These are phyloP conservation scores for Venustaconcha ellipsiformis DNA, from an alignment of 1,140 invertebrate species.

Conservation along the genomic window DNA sequence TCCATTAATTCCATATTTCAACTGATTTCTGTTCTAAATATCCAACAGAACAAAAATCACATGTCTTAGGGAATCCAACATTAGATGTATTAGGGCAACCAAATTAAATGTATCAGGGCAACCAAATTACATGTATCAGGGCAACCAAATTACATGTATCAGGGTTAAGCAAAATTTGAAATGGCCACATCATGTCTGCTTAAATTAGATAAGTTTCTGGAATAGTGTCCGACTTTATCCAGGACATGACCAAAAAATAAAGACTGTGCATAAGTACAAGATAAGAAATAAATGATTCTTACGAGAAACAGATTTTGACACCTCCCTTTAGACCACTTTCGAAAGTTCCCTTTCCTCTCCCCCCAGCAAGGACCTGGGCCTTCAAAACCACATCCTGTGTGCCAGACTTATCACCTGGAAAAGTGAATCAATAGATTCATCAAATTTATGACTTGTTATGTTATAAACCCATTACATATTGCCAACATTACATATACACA, in stretches of 20 bases:
- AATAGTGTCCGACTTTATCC: not conserved
- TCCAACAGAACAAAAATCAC: too few species aligned
- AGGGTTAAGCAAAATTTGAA: not conserved
- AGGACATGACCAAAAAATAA: not conserved
- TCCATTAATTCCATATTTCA: not conserved
- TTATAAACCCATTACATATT: too few species aligned
- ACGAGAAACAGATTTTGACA: slow-evolving; percentile 74
- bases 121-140: too few species aligned
- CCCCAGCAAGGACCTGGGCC: slow-evolving; percentile 98
- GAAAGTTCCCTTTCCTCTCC: slow-evolving; percentile 96
- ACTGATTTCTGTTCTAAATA: not conserved
- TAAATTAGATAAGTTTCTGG: too few species aligned
- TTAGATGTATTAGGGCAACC: too few species aligned
- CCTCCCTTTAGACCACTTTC: slow-evolving; percentile 92
- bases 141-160: not conserved
- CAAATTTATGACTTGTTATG: not conserved
- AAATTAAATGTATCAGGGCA: too few species aligned
- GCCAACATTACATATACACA: too few species aligned
- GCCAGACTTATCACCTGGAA: slow-evolving; percentile 75
- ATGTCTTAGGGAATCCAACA: too few species aligned
- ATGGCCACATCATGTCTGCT: not conserved
- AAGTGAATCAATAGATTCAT: slow-evolving; percentile 7
- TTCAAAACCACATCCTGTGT: slow-evolving; percentile 94
- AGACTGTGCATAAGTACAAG: not conserved
- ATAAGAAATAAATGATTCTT: slow-evolving; percentile 25